A percentile compares a stretch with the other conserved stretches of the same genome.
These are phyloP conservation scores for Diadophis punctatus DNA, from an alignment of 2,113 vertebrate genomes.

Conservation along the genomic window DNA sequence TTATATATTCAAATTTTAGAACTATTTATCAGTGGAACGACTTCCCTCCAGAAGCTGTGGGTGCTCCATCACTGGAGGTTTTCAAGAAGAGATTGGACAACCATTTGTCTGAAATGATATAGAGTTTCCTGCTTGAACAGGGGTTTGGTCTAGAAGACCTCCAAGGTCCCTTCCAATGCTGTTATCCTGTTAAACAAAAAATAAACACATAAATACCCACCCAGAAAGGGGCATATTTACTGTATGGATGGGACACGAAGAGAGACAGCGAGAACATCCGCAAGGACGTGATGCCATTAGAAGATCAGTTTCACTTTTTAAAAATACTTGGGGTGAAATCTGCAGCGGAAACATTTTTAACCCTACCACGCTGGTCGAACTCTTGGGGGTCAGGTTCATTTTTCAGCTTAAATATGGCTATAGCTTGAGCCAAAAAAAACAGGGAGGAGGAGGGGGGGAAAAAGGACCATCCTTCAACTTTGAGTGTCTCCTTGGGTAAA, in stretches of 20 bases:
- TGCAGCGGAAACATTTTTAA: constrained; percentile 41
- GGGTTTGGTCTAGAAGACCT: not conserved
- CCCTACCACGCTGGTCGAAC: not conserved
- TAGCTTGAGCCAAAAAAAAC: constrained; percentile 45
- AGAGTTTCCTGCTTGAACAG: not conserved
- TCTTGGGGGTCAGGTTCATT: constrained; percentile 41
- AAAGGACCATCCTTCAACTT: constrained; percentile 49
- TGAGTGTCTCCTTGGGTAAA: constrained; percentile 20
- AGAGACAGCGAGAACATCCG: not conserved
- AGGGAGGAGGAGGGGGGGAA: rapidly evolving
- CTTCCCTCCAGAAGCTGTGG: not conserved
- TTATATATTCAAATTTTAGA: not conserved
- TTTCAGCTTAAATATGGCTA: constrained; percentile 55
- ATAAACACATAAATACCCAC: not conserved
- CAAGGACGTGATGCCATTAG: not conserved
- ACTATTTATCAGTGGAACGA: not conserved
- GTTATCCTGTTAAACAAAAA: not conserved
- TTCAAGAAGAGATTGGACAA: not conserved
- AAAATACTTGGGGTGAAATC: not conserved
- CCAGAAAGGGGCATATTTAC: not conserved
- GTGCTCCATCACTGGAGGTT: not conserved
- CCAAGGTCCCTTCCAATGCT: not conserved
- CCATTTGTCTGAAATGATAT: not conserved
- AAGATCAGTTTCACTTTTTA: constrained; percentile 8
- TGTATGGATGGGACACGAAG: not conserved